A percentile compares a stretch with the other conserved stretches of the same genome.
These are phyloP conservation scores for Zaprionus bogoriensis DNA, from an alignment of 2,888 invertebrate species.

Conservation along the genomic window DNA sequence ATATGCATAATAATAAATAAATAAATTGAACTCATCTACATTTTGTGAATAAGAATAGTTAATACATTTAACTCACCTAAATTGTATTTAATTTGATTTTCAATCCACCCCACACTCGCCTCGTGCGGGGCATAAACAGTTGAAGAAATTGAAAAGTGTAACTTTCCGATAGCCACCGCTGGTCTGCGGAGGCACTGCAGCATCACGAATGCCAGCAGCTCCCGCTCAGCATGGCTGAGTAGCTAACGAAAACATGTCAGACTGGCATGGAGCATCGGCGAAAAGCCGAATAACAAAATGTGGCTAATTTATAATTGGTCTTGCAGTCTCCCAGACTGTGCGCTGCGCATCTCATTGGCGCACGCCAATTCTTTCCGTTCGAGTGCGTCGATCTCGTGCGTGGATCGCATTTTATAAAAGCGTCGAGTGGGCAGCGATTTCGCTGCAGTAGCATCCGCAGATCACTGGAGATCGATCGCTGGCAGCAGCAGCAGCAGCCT, in stretches of 20 bases:
- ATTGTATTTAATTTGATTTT: not conserved
- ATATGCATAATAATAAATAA: no score
- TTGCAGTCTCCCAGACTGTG: not conserved
- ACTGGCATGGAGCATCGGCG: slow-evolving; percentile 31
- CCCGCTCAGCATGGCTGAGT: slow-evolving; percentile 68
- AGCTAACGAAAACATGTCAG: slow-evolving; percentile 81
- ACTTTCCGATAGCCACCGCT: not conserved
- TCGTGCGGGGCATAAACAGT: not conserved
- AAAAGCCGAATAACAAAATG: slow-evolving; percentile 43
- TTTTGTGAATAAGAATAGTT: no score
- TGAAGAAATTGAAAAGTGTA: slow-evolving; percentile 25
- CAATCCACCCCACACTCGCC: not conserved
- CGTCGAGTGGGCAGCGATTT: slow-evolving; percentile 65
- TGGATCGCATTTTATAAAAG: slow-evolving; percentile 80
- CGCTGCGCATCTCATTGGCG: slow-evolving; percentile 43
- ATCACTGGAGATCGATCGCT: slow-evolving; percentile 45
- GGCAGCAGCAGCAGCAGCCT: slow-evolving; percentile 27
- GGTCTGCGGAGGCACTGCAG: slow-evolving; percentile 4
- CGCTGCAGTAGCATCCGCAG: slow-evolving; percentile 77
- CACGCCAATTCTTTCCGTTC: slow-evolving; percentile 81
- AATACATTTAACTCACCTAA: not conserved
- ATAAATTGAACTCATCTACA: no score
- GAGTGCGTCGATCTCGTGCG: slow-evolving; percentile 61
- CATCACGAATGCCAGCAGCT: slow-evolving; percentile 19
- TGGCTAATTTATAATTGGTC: slow-evolving; percentile 65